Conservation (phyloP, 2,113 vertebrate genomes). For the Myotis lucifugus region DNA sequence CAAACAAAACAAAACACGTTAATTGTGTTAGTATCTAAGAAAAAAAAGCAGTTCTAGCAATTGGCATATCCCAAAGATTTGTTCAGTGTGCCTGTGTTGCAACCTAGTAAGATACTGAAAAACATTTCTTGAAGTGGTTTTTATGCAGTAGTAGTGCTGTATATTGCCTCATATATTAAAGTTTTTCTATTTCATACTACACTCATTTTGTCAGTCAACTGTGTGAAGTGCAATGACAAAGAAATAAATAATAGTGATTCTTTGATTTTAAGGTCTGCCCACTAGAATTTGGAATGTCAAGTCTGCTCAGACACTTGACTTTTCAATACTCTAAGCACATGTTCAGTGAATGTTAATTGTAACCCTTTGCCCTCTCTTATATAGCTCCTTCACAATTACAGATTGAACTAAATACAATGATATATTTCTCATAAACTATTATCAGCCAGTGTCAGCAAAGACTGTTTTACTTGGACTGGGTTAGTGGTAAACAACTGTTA, state of each 20-base stretch:
- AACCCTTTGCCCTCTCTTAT: slow-evolving; percentile 25
- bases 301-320: slow-evolving; percentile 7
- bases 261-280: background rate
- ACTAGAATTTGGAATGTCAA: slow-evolving; percentile 39
- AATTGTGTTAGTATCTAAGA: background rate
- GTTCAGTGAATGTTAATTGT: background rate
- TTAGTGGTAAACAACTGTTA: slow-evolving; percentile 2
- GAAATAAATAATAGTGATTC: slow-evolving; percentile 6
- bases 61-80: background rate
- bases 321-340: background rate
- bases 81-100: background rate
- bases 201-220: slow-evolving; percentile 15
- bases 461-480: background rate
- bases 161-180: background rate
- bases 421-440: slow-evolving; percentile 11
- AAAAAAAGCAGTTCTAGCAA: slow-evolving; percentile 7
- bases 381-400: background rate
- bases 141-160: background rate
- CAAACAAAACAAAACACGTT: background rate
- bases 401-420: background rate
- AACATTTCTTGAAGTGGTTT: background rate
- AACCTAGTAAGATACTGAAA: slow-evolving; percentile 37
- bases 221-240: background rate
- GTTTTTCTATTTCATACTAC: background rate
- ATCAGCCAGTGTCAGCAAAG: background rate